A percentile compares a stretch with the other conserved stretches of the same genome.
phyloP scores from a whole-genome alignment of 2,797 vertebrate genomes.

The Margarornis squamiger region DNA sequence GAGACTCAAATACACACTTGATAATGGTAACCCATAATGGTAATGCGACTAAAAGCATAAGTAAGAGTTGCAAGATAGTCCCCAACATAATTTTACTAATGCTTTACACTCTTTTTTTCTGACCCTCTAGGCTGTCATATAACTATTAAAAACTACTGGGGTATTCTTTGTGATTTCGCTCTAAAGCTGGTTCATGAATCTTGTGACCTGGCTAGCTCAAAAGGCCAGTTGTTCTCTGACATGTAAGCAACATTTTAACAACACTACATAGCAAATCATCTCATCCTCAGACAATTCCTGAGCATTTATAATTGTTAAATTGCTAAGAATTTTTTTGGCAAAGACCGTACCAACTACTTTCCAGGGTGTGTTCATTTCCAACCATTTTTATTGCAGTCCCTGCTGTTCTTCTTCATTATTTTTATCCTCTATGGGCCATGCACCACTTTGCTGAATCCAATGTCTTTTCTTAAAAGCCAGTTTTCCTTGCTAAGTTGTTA shows the following conservation, averaged over 20 bases:
- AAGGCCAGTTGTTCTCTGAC: background rate
- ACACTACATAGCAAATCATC: background rate
- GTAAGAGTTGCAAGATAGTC: slow-evolving; percentile 23
- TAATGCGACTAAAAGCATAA: background rate
- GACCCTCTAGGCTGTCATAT: background rate
- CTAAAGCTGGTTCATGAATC: background rate
- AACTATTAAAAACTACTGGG: slow-evolving; percentile 1
- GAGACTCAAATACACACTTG: background rate
- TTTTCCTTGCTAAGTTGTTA: slow-evolving; percentile 54
- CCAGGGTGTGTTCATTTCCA: slow-evolving; percentile 10
- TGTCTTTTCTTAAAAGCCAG: slow-evolving; percentile 50
- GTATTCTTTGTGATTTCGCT: slow-evolving; percentile 9
- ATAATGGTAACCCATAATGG: background rate
- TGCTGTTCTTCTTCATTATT: slow-evolving; percentile 48
- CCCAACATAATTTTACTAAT: background rate
- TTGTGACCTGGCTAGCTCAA: background rate
- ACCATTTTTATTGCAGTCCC: background rate
- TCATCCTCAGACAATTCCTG: background rate
- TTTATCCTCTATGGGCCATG: slow-evolving; percentile 19
- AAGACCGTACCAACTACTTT: slow-evolving; percentile 2
- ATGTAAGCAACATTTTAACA: background rate
- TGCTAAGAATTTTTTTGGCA: background rate
- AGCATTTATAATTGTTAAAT: background rate
- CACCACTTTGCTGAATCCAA: slow-evolving; percentile 12
- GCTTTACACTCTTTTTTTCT: background rate